phyloP scores from a whole-genome alignment of 2,113 vertebrate genomes.

The Microcebus griseorufus region DNA sequence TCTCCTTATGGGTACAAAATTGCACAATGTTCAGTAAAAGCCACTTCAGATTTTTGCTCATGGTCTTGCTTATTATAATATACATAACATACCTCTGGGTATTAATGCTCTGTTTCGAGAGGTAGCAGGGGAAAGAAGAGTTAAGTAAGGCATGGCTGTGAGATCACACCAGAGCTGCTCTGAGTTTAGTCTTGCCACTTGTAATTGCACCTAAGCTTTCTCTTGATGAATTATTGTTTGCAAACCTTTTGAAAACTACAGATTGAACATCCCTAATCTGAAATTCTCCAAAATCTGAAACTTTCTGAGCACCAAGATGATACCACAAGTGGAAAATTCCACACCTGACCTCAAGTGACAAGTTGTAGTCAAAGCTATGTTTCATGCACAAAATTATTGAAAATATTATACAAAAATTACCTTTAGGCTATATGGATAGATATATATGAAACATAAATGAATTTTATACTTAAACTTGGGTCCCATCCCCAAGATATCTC shows the following conservation, averaged over 20 bases:
- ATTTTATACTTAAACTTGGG: neutral
- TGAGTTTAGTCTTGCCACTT: neutral
- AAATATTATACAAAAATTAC: neutral
- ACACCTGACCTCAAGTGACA: neutral
- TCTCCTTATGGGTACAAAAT: neutral
- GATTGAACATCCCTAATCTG: neutral
- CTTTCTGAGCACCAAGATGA: neutral
- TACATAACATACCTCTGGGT: neutral
- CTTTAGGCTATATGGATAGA: neutral
- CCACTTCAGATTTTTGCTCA: neutral
- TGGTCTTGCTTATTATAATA: neutral
- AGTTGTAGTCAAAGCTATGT: neutral
- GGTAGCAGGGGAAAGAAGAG: neutral
- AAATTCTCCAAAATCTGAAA: neutral
- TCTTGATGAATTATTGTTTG: neutral
- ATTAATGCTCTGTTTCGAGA: neutral
- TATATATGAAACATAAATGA: neutral
- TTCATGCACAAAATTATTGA: neutral
- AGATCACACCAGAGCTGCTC: neutral
- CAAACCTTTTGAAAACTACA: constrained; percentile 39
- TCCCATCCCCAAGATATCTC: neutral
- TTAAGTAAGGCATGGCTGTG: neutral
- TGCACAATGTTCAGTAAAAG: neutral
- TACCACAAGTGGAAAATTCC: neutral
- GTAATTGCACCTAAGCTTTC: neutral